Conservation (phyloP, 2,797 vertebrate genomes). For the Acrossocheilus wenchowensis region DNA sequence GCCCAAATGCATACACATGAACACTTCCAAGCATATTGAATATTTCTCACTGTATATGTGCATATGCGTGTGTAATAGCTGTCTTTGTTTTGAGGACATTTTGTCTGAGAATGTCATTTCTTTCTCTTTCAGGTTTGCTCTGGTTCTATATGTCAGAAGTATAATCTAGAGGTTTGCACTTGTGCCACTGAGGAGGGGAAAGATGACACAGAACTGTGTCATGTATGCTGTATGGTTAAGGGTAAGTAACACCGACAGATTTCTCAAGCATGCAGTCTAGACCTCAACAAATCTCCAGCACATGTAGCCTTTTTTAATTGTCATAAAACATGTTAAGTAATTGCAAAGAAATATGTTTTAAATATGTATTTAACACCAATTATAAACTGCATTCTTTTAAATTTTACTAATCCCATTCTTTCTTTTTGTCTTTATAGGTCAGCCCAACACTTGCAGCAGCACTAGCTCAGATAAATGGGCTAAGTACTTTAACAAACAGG, state of each 20-base stretch:
- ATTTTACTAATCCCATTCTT: background rate
- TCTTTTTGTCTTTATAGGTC: conserved; percentile 73
- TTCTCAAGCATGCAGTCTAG: background rate
- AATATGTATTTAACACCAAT: background rate
- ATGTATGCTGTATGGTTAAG: conserved; percentile 95
- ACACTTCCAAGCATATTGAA: background rate
- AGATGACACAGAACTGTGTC: conserved; percentile 91
- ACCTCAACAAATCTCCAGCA: background rate
- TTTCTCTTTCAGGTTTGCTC: conserved; percentile 83
- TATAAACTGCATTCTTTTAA: background rate
- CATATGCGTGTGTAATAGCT: background rate
- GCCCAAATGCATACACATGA: background rate
- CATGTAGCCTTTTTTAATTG: background rate
- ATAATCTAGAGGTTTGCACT: conserved; percentile 87
- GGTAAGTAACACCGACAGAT: conserved; percentile 77
- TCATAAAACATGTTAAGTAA: background rate
- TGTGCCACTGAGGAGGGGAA: conserved; percentile 84
- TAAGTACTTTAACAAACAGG: conserved; percentile 76
- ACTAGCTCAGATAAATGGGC: conserved; percentile 86
- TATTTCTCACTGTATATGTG: background rate
- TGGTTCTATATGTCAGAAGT: conserved; percentile 93
- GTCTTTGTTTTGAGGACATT: background rate
- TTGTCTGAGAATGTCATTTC: background rate
- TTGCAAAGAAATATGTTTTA: background rate
- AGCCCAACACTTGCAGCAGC: conserved; percentile 87